Evolutionary conservation across 2,797 vertebrate genomes (phyloP), one percentile per base, ranked within the genome.

Genomic region (Rhabdomys pumilio): DNA sequence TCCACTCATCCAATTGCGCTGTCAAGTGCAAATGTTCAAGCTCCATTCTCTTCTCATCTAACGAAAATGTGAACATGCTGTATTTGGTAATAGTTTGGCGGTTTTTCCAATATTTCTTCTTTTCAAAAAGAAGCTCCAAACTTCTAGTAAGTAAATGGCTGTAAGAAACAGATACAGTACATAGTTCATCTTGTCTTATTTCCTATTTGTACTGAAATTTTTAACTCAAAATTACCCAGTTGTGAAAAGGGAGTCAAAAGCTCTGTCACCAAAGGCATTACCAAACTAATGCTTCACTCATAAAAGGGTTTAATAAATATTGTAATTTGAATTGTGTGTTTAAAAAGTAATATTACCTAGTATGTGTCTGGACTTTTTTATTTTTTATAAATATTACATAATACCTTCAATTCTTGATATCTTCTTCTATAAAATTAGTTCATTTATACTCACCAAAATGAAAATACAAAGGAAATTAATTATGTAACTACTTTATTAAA

Each of bases 361-460:
- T 6, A 76, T 92, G 15, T 86, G 11, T 73, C 26, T 63, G 89
- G 73, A 83, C 13, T 69, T 91, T 89, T 31, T 77, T 13, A 83
- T 88, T 90, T 96, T 84, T 59, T 38, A 89, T 82, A 94, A 94
- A 67, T 93, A 90, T 79, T 86, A 91, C 7, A 77, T 92, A 92
- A 81, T 85, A 75, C 89, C 34, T 83, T 69, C 84, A 94, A 90
- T 47, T 0, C 0, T 24, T 82, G 7, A 75, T 69, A 93, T 93
- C 41, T 83, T 90, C 44, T 55, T 38, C 72, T 76, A 44, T 50
- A 95, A 90, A 90, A 61, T 92, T 6, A 95, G 63, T 22, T 88
- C 7, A 92, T 63, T 82, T 90, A 82, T 1, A 77, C 26, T n/a
- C 59, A 67, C 26, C 1, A 44, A 59, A 47, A 89, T 86, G 3